Conservation (phyloP, 2,888 invertebrate species). For the Drosophila testacea region DNA sequence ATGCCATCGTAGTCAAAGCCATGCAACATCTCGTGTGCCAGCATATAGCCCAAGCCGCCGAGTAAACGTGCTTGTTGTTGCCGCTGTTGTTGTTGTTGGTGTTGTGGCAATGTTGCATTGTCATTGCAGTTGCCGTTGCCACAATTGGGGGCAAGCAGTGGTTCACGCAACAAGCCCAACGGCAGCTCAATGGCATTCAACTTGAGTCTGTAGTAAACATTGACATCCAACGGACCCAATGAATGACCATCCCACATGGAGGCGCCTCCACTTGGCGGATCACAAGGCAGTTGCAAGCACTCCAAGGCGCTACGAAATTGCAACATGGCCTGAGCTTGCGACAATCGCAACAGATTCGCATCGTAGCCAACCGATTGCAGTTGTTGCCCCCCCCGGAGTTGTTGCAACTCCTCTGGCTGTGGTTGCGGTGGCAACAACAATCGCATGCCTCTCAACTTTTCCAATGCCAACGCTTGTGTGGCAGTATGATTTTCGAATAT, state of each 20-base stretch:
- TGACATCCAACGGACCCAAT: conserved; percentile 76
- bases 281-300: conserved; percentile 45
- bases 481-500: conserved; percentile 67
- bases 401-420: not conserved
- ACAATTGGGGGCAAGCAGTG: conserved; percentile 54
- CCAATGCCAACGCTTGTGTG: conserved; percentile 62
- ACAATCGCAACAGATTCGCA: conserved; percentile 68
- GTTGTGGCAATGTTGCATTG: conserved; percentile 8
- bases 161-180: conserved; percentile 76
- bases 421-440: conserved; percentile 60
- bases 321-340: conserved; percentile 34
- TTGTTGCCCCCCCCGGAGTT: not conserved
- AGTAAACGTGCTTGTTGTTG: conserved; percentile 39
- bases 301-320: conserved; percentile 52
- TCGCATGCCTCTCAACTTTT: conserved; percentile 76
- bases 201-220: conserved; percentile 81
- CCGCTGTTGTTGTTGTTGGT: too few species aligned
- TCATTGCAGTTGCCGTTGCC: conserved; percentile 9
- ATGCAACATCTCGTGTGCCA: conserved; percentile 82
- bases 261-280: not conserved
- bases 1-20: conserved; percentile 83
- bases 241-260: conserved; percentile 15
- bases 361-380: conserved; percentile 58
- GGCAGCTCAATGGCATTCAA: conserved; percentile 80
- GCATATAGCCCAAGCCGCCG: conserved; percentile 77